Conservation (phyloP, 2,113 vertebrate genomes). For the Chauna torquata region DNA sequence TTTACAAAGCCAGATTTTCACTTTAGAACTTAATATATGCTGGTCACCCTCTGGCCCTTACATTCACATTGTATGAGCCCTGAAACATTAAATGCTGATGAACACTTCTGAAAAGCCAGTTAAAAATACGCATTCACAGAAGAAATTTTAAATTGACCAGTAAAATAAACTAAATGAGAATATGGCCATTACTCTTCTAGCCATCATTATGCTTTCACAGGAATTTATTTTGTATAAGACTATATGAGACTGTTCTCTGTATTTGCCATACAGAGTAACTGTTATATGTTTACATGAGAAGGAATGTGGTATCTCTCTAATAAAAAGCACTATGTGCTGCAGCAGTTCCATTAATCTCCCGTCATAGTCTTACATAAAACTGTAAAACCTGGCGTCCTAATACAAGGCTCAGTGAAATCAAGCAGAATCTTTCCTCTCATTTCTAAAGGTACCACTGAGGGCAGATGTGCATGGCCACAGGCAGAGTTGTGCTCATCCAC, state of each 20-base stretch:
- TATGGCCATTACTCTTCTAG: not conserved
- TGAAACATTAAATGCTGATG: not conserved
- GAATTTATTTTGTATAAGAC: not conserved
- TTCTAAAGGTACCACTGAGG: not conserved
- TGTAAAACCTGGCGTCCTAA: not conserved
- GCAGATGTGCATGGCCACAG: not conserved
- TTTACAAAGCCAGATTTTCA: not conserved
- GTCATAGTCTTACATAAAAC: not conserved
- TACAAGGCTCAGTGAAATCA: not conserved
- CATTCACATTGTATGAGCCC: not conserved
- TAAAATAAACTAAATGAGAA: not conserved
- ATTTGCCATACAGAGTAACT: not conserved
- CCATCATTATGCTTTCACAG: not conserved
- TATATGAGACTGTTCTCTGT: not conserved
- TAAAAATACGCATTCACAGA: not conserved
- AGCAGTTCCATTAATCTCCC: not conserved
- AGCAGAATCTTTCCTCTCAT: not conserved
- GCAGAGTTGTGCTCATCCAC: fast-evolving
- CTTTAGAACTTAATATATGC: not conserved
- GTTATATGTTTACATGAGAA: not conserved
- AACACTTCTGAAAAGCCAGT: not conserved
- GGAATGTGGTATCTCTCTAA: not conserved
- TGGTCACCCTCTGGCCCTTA: not conserved
- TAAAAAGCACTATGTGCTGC: not conserved
- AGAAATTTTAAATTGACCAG: not conserved